A percentile compares a stretch with the other conserved stretches of the same genome.
phyloP scores from a whole-genome alignment of 2,797 vertebrate species.

The Bryconaethiops microstoma region DNA sequence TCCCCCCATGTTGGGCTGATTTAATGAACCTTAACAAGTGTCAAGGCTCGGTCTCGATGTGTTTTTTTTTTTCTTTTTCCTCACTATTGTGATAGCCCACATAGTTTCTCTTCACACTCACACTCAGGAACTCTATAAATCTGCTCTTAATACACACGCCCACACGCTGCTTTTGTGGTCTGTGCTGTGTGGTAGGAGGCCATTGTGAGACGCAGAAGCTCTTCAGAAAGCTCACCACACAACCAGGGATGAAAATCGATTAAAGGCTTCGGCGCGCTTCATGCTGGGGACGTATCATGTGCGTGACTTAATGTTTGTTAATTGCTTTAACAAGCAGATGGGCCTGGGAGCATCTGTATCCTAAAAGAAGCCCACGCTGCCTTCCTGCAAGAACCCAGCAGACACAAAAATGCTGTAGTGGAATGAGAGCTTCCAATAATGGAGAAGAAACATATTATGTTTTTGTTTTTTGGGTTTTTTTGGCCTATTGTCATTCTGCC shows the following conservation, averaged over 20 bases:
- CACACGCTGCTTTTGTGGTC: slow-evolving; percentile 45
- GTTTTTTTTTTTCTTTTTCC: background rate
- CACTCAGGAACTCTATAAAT: slow-evolving; percentile 49
- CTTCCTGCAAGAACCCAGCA: slow-evolving; percentile 6
- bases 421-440: slow-evolving; percentile 2
- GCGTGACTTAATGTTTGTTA: slow-evolving; percentile 45
- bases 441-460: background rate
- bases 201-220: slow-evolving; percentile 56
- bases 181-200: slow-evolving; percentile 55
- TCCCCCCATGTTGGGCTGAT: background rate
- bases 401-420: slow-evolving; percentile 5
- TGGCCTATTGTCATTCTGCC: slow-evolving; percentile 4
- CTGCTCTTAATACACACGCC: slow-evolving; percentile 53
- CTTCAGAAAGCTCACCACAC: slow-evolving; percentile 36
- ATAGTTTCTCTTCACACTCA: slow-evolving; percentile 38
- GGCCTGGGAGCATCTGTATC: slow-evolving; percentile 24
- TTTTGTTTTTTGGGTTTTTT: background rate
- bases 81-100: slow-evolving; percentile 47
- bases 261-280: slow-evolving; percentile 16
- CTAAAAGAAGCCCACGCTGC: background rate
- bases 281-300: slow-evolving; percentile 8
- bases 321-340: slow-evolving; percentile 45
- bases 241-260: slow-evolving; percentile 37
- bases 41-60: slow-evolving; percentile 25
- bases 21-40: slow-evolving; percentile 15